Percentiles rank a stretch among this genome's conserved stretches.
Conservation (phyloP, 1,140 invertebrate genomes). For the Conopomorpha cramerella region DNA sequence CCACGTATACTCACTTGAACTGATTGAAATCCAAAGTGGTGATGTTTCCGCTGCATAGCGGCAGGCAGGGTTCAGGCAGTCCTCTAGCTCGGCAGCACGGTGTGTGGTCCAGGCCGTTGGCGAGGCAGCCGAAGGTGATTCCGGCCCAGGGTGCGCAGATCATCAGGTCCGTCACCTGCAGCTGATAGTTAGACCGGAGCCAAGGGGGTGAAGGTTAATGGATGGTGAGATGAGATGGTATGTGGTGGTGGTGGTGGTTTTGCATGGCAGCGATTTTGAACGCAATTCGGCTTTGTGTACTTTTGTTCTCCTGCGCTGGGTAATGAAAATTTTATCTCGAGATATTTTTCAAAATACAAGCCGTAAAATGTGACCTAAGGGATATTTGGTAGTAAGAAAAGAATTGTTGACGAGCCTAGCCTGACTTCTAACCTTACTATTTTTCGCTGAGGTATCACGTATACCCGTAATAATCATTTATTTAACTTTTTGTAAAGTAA, state of each 20-base stretch:
- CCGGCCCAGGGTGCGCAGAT: conserved; percentile 84
- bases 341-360: too few relatives aligned
- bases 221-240: conserved; percentile 9
- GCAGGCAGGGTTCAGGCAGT: conserved; percentile 72
- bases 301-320: too few relatives aligned
- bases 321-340: too few relatives aligned
- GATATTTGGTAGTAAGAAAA: too few relatives aligned
- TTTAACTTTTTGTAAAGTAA: too few relatives aligned
- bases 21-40: conserved; percentile 77
- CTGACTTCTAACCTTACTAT: too few relatives aligned
- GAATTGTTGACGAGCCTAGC: too few relatives aligned
- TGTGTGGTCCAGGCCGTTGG: conserved; percentile 80
- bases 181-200: conserved; percentile 28
- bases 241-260: background rate
- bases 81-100: conserved; percentile 77
- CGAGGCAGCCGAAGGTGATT: conserved; percentile 77
- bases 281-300: too few relatives aligned
- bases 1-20: conserved; percentile 68
- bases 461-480: too few relatives aligned
- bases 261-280: conserved; percentile 1
- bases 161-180: conserved; percentile 73
- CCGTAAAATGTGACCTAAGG: too few relatives aligned
- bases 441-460: too few relatives aligned
- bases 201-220: conserved; percentile 25
- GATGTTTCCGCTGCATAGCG: conserved; percentile 78